Conservation (phyloP, 2,113 vertebrate species). For the Peromyscus polionotus region DNA sequence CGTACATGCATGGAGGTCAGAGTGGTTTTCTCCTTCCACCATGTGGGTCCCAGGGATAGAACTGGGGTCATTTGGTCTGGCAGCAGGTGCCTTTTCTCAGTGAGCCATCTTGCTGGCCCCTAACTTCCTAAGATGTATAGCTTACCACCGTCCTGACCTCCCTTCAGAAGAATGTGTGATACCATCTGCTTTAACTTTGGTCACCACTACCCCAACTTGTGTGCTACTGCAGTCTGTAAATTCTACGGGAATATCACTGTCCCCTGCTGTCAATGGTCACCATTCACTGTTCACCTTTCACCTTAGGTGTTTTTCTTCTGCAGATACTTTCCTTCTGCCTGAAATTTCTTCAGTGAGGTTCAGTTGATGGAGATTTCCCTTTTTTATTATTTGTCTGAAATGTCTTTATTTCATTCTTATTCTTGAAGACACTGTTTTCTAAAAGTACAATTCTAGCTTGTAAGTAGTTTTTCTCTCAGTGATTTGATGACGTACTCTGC, state of each 20-base stretch:
- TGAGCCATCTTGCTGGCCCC: not conserved
- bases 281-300: not conserved
- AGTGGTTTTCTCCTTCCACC: not conserved
- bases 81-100: not conserved
- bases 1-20: not conserved
- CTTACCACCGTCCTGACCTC: not conserved
- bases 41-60: not conserved
- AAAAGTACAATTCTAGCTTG: slow-evolving; percentile 28
- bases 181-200: not conserved
- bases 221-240: not conserved
- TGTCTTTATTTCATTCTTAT: slow-evolving; percentile 47
- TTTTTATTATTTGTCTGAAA: slow-evolving; percentile 36
- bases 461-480: slow-evolving; percentile 58
- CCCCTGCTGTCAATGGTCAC: not conserved
- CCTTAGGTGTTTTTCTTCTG: not conserved
- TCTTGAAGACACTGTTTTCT: slow-evolving; percentile 47
- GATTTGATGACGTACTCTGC: not conserved
- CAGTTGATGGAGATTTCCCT: not conserved
- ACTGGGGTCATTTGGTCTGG: not conserved
- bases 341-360: not conserved
- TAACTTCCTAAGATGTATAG: not conserved
- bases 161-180: not conserved
- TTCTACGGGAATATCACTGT: not conserved
- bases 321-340: not conserved
- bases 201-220: not conserved